Conservation (phyloP, 1,140 invertebrate species). For the Diorhabda sublineata region DNA sequence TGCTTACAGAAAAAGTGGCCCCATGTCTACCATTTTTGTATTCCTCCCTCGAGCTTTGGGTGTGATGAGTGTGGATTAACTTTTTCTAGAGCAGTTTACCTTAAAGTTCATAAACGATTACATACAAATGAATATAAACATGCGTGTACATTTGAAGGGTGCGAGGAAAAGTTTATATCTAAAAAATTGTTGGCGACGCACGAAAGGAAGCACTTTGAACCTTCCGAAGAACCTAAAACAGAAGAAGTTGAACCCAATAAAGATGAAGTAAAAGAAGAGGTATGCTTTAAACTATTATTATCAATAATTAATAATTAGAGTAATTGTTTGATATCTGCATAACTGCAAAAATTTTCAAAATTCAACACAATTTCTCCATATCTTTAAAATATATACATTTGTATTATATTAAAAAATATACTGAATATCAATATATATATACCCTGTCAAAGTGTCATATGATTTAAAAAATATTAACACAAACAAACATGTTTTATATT, state of each 20-base stretch:
- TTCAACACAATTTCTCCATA: no score
- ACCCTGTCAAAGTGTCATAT: no score
- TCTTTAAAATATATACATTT: no score
- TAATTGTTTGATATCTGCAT: no score
- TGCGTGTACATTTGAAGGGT: slow-evolving; percentile 62
- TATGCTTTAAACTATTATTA: neutral
- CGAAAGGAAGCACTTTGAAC: slow-evolving; percentile 52
- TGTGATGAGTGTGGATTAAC: slow-evolving; percentile 75
- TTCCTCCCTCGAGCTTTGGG: slow-evolving; percentile 67
- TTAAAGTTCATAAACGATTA: slow-evolving; percentile 77
- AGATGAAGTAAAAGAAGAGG: slow-evolving; percentile 54
- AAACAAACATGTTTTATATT: no score
- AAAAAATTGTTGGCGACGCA: slow-evolving; percentile 73
- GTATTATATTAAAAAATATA: no score
- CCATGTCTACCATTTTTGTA: slow-evolving; percentile 84
- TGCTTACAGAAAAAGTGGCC: slow-evolving; percentile 87
- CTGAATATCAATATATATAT: no score
- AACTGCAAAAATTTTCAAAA: no score
- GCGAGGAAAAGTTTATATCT: slow-evolving; percentile 74
- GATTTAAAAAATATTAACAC: no score
- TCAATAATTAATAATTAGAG: no score
- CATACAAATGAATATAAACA: slow-evolving; percentile 67
- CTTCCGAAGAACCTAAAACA: slow-evolving; percentile 40
- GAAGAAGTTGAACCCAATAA: slow-evolving; percentile 26
- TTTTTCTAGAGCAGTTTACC: slow-evolving; percentile 69